Conservation (phyloP, 2,797 vertebrate genomes). For the Arnoldichthys spilopterus region DNA sequence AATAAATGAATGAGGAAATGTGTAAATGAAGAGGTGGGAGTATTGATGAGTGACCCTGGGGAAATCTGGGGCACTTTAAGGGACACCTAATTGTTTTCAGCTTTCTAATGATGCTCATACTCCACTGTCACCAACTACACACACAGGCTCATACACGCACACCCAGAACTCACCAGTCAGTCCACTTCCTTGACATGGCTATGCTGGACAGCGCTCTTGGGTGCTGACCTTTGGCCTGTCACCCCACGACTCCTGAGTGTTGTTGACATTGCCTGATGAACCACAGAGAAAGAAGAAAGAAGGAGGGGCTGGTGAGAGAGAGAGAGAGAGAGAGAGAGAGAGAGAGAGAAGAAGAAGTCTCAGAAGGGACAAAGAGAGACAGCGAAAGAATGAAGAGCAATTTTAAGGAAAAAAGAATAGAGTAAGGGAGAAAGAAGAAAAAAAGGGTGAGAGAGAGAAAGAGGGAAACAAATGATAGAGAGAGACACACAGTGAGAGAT, state of each 20-base stretch:
- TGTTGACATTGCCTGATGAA: constrained; percentile 70
- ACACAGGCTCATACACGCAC: constrained; percentile 15
- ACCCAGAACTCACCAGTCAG: constrained; percentile 29
- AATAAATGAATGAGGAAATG: constrained; percentile 76
- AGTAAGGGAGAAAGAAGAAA: too few species aligned
- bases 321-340: neutral
- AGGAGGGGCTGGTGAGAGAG: neutral
- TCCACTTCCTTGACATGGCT: constrained; percentile 77
- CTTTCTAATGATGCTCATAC: constrained; percentile 66
- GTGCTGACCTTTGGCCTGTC: constrained; percentile 74
- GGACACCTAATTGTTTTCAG: constrained; percentile 81
- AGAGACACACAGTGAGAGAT: too few species aligned
- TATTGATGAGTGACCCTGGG: constrained; percentile 71
- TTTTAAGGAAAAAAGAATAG: too few species aligned
- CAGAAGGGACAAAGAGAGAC: neutral
- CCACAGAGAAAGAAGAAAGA: constrained; percentile 66
- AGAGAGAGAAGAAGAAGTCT: neutral
- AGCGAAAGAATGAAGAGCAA: neutral
- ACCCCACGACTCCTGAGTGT: constrained; percentile 77
- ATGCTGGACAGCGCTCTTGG: constrained; percentile 66
- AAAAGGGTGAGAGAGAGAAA: too few species aligned
- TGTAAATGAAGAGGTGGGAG: constrained; percentile 67
- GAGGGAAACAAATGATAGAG: too few species aligned
- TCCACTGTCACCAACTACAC: constrained; percentile 37
- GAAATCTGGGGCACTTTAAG: constrained; percentile 72